A percentile compares a stretch with the other conserved stretches of the same genome.
Conservation (phyloP, 1,140 invertebrate genomes). For the Microplitis demolitor region DNA sequence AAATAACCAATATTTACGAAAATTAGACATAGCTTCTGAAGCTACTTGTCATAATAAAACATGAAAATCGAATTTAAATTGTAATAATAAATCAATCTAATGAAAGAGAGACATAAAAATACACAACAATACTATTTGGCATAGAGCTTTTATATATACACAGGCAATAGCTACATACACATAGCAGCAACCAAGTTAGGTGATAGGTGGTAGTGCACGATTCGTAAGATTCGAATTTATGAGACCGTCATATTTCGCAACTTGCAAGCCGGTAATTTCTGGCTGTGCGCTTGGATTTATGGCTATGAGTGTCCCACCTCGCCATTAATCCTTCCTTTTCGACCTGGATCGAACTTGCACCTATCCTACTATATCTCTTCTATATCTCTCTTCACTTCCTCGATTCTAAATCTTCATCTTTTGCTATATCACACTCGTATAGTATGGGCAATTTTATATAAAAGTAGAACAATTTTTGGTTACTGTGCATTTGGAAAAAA, state of each 20-base stretch:
- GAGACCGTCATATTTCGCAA: conserved; percentile 61
- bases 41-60: too few relatives aligned
- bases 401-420: not conserved
- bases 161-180: not conserved
- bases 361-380: conserved; percentile 36
- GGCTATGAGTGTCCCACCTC: conserved; percentile 57
- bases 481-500: too few relatives aligned
- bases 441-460: not conserved
- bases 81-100: too few relatives aligned
- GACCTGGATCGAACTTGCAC: conserved; percentile 57
- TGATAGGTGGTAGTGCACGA: conserved; percentile 37
- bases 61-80: too few relatives aligned
- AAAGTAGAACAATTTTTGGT: not conserved
- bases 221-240: conserved; percentile 56
- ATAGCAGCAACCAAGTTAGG: not conserved
- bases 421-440: not conserved
- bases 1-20: too few relatives aligned
- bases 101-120: too few relatives aligned
- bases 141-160: too few relatives aligned
- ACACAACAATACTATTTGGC: too few relatives aligned
- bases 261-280: conserved; percentile 60
- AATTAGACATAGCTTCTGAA: too few relatives aligned
- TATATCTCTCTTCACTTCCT: not conserved
- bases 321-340: conserved; percentile 61
- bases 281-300: conserved; percentile 57